Evolutionary conservation across 2,113 vertebrate species (phyloP).

Genomic region (Dicrurus megarhynchus): DNA sequence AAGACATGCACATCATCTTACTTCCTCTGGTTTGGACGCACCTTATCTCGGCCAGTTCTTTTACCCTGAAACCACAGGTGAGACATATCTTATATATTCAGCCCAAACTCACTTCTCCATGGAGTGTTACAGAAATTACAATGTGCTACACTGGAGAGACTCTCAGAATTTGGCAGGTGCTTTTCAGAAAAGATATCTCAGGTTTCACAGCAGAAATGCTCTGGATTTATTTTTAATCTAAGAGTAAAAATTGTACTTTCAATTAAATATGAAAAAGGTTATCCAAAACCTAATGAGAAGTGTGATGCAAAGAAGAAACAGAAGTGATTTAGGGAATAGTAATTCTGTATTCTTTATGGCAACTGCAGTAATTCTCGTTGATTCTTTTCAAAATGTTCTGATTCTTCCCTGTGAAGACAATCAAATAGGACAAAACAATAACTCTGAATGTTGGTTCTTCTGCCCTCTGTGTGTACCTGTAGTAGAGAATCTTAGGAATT

Average conservation of each 20-base stretch:
- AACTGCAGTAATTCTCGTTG: neutral
- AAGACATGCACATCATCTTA: constrained; percentile 72
- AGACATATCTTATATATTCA: neutral
- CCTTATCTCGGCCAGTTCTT: constrained; percentile 69
- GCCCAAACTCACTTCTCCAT: neutral
- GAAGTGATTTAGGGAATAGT: neutral
- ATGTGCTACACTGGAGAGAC: neutral
- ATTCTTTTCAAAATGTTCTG: neutral
- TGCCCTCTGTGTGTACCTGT: rapidly evolving
- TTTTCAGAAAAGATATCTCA: neutral
- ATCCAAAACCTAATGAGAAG: neutral
- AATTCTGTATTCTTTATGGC: neutral
- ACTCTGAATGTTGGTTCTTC: neutral
- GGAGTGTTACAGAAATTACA: neutral
- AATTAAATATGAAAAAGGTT: neutral
- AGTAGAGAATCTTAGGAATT: neutral
- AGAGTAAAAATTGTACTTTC: neutral
- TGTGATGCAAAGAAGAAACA: neutral
- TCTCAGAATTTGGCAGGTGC: neutral
- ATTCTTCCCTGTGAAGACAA: neutral
- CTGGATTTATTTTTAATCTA: neutral
- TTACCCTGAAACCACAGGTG: constrained; percentile 70
- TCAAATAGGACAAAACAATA: neutral
- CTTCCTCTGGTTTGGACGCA: constrained; percentile 71
- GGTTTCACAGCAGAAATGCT: neutral